These are phyloP conservation scores for Drosophila neocordata DNA, from an alignment of 1,140 invertebrate genomes.

Conservation along the genomic window DNA sequence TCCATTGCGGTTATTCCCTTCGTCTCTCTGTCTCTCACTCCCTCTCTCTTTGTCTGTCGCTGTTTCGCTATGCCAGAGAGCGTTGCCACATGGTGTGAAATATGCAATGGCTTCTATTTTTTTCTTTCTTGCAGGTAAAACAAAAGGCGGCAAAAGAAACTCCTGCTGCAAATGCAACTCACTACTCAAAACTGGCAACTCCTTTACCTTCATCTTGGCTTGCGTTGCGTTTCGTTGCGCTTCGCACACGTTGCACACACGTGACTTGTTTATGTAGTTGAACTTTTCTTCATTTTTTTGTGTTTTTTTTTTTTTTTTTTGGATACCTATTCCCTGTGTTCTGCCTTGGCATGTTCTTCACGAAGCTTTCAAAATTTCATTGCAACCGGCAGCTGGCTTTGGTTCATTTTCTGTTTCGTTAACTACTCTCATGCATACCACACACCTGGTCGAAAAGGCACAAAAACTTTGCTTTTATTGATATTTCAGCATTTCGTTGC, in stretches of 20 bases:
- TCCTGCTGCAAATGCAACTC: conserved; percentile 34
- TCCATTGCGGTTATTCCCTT: conserved; percentile 70
- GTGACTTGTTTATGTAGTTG: conserved; percentile 80
- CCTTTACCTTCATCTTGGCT: neutral
- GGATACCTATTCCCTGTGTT: conserved; percentile 9
- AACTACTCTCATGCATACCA: conserved; percentile 41
- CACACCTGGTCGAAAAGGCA: conserved; percentile 8
- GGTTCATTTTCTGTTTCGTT: conserved; percentile 79
- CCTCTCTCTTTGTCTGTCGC: neutral
- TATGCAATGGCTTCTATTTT: conserved; percentile 54
- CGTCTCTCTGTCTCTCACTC: neutral
- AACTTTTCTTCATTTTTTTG: conserved; percentile 38
- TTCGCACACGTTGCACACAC: conserved; percentile 77
- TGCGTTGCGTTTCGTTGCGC: conserved; percentile 66
- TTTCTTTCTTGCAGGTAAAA: conserved; percentile 39
- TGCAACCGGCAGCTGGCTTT: conserved; percentile 20
- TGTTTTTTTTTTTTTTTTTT: too few relatives aligned
- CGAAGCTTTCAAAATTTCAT: conserved; percentile 31
- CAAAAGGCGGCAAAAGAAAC: conserved; percentile 35
- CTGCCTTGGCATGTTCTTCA: neutral
- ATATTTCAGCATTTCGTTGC: conserved; percentile 69
- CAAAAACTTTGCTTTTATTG: conserved; percentile 60
- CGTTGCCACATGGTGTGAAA: conserved; percentile 79
- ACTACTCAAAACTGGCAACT: conserved; percentile 4
- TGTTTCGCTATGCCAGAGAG: conserved; percentile 35